Evolutionary conservation across 2,113 vertebrate genomes (phyloP).

Genomic region (Callopanchax toddi): DNA sequence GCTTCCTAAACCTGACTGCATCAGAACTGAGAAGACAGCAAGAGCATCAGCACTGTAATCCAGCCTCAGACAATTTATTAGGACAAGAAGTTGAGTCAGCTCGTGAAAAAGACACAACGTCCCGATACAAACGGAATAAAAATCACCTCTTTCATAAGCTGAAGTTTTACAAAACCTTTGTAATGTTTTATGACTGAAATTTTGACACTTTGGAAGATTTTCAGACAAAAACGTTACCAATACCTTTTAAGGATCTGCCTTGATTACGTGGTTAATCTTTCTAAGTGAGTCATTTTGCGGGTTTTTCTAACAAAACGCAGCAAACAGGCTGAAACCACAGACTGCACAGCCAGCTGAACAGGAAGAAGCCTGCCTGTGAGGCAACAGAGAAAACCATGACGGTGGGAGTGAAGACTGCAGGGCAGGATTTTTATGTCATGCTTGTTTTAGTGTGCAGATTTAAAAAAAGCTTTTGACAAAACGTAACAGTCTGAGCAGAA

Average conservation of each 20-base stretch:
- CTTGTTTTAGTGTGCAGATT: conserved; percentile 33
- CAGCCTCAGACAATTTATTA: neutral
- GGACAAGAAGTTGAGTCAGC: neutral
- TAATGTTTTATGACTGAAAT: no score
- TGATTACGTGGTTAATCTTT: conserved; percentile 9
- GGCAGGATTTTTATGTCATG: conserved; percentile 59
- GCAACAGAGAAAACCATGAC: conserved; percentile 12
- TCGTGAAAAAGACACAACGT: no score
- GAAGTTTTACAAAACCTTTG: no score
- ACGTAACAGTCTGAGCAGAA: conserved; percentile 19
- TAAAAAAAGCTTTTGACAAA: conserved; percentile 37
- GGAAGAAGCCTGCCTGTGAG: conserved; percentile 16
- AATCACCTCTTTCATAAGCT: no score
- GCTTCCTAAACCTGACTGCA: no score
- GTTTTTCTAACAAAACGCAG: conserved; percentile 24
- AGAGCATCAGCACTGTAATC: no score
- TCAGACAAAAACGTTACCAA: neutral
- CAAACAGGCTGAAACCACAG: conserved; percentile 28
- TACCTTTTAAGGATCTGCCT: neutral
- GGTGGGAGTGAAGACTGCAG: conserved; percentile 55
- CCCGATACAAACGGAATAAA: neutral
- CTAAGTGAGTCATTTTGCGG: neutral
- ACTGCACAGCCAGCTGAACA: conserved; percentile 11
- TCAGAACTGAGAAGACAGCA: no score
- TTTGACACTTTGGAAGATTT: neutral